Evolutionary conservation across 2,113 vertebrate species (phyloP).

Genomic region (Lophotis ruficrista): DNA sequence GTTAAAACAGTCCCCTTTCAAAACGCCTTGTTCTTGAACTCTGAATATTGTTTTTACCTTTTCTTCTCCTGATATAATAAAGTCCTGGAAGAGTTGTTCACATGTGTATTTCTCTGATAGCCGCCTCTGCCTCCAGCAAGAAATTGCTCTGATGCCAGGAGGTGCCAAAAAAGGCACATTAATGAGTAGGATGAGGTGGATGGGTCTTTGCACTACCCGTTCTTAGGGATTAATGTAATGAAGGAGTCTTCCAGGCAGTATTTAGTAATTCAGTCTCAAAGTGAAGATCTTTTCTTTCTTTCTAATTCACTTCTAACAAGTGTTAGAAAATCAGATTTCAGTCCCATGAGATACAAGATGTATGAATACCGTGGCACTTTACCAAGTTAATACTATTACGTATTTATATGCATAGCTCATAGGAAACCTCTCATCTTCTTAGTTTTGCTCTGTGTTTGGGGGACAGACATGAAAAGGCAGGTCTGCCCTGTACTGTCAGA

Average conservation of each 20-base stretch:
- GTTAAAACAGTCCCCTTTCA: not conserved
- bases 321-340: conserved; percentile 71
- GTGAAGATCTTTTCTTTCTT: conserved; percentile 66
- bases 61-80: not conserved
- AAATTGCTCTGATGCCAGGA: not conserved
- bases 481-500: conserved; percentile 37
- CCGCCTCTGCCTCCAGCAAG: not conserved
- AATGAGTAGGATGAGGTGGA: not conserved
- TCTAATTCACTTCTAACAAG: conserved; percentile 73
- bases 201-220: not conserved
- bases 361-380: conserved; percentile 49
- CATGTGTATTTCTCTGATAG: not conserved
- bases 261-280: conserved; percentile 51
- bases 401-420: conserved; percentile 25
- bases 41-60: not conserved
- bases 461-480: conserved; percentile 50
- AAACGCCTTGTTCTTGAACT: not conserved
- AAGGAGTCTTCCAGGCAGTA: not conserved
- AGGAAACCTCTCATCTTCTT: conserved; percentile 28
- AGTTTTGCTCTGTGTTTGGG: conserved; percentile 19
- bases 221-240: conserved; percentile 13
- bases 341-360: conserved; percentile 32
- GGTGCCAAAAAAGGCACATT: not conserved
- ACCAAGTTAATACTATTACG: conserved; percentile 44
- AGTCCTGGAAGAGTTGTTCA: not conserved